These are phyloP conservation scores for Lepisosteus osseus DNA, from an alignment of 2,113 vertebrate species.

Conservation along the genomic window DNA sequence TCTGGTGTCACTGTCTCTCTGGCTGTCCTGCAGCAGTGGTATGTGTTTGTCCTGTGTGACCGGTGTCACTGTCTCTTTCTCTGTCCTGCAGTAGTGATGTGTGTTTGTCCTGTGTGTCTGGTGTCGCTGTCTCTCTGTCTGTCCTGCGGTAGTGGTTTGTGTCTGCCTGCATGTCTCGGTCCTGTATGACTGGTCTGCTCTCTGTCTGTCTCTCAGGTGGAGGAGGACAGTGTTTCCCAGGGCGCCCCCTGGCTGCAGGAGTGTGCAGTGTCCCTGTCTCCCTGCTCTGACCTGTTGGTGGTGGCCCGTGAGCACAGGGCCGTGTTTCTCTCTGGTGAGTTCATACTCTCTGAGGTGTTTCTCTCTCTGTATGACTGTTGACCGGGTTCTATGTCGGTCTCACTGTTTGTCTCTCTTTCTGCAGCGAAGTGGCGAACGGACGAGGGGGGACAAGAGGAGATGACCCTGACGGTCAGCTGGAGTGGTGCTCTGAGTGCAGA, in stretches of 20 bases:
- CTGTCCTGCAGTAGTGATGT: background rate
- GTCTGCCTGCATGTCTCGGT: too few species aligned
- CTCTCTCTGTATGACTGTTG: background rate
- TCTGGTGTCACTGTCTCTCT: too few species aligned
- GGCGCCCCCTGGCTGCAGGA: conserved; percentile 84
- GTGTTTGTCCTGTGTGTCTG: background rate
- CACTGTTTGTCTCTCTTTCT: conserved; percentile 1
- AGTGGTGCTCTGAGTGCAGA: conserved; percentile 82
- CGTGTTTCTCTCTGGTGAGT: conserved; percentile 86
- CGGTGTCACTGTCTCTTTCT: background rate
- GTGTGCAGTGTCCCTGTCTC: conserved; percentile 87
- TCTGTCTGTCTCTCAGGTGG: conserved; percentile 29
- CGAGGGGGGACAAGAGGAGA: conserved; percentile 86
- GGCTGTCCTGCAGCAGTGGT: too few species aligned
- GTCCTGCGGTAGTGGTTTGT: too few species aligned
- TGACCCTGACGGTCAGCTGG: conserved; percentile 90
- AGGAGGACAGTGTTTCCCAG: conserved; percentile 54
- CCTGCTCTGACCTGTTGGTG: conserved; percentile 89
- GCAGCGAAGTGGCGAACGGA: conserved; percentile 91
- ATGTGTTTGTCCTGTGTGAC: too few species aligned
- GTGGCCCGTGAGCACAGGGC: conserved; percentile 89
- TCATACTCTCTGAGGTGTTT: background rate
- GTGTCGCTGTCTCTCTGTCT: too few species aligned
- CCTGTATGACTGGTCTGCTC: background rate
- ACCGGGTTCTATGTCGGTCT: background rate